Evolutionary conservation across 2,797 vertebrate genomes (phyloP).

Genomic region (Lycodopsis pacificus): DNA sequence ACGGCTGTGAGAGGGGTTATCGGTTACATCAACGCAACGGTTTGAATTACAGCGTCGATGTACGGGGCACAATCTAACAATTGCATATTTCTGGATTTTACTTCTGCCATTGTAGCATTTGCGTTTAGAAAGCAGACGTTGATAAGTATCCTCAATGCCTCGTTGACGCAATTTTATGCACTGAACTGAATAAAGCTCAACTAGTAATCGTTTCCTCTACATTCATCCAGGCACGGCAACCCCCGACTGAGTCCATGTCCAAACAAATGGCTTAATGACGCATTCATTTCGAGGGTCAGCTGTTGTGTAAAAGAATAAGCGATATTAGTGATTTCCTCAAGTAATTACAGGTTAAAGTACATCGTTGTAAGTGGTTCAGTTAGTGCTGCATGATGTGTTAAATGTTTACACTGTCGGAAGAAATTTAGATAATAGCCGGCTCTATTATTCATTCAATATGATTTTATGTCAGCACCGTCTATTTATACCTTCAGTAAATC

Average conservation of each 20-base stretch:
- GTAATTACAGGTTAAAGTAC: not conserved
- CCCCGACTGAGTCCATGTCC: not conserved
- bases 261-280: constrained; percentile 1
- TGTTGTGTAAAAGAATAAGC: constrained; percentile 8
- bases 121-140: not conserved
- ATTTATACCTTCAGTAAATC: not conserved
- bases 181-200: not conserved
- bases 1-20: constrained; percentile 71
- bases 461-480: not conserved
- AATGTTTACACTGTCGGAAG: not conserved
- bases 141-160: not conserved
- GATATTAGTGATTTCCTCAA: not conserved
- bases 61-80: not conserved
- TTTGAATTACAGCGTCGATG: constrained; percentile 43
- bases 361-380: not conserved
- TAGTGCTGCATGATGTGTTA: not conserved
- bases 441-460: not conserved
- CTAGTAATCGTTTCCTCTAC: not conserved
- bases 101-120: not conserved
- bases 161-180: not conserved
- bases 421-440: not conserved
- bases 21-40: constrained; percentile 39
- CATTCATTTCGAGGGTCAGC: not conserved
- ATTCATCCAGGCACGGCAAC: not conserved
- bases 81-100: not conserved